Conservation (phyloP, 2,888 invertebrate species). For the Andrena haemorrhoa region DNA sequence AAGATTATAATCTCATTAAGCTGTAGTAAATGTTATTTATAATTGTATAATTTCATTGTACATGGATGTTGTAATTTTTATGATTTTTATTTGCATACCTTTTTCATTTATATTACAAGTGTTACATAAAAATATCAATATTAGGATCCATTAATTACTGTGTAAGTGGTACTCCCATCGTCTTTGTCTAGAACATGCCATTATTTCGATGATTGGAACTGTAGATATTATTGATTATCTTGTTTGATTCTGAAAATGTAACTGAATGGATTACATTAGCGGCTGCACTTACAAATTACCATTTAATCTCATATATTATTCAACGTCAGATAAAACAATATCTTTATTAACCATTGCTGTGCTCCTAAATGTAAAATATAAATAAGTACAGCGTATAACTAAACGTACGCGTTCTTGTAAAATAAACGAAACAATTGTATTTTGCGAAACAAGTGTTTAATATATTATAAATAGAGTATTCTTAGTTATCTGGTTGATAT, state of each 20-base stretch:
- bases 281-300: conserved; percentile 38
- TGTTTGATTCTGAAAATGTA: conserved; percentile 17
- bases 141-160: conserved; percentile 63
- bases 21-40: too few relatives aligned
- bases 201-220: conserved; percentile 10
- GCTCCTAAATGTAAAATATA: conserved; percentile 71
- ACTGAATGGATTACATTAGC: conserved; percentile 39
- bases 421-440: conserved; percentile 57
- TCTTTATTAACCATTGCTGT: conserved; percentile 59
- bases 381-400: conserved; percentile 78
- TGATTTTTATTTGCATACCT: conserved; percentile 49
- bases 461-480: conserved; percentile 60
- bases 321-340: conserved; percentile 62
- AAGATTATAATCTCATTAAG: too few relatives aligned
- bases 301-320: conserved; percentile 42
- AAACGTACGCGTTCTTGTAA: conserved; percentile 67
- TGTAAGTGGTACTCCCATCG: conserved; percentile 59
- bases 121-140: conserved; percentile 68
- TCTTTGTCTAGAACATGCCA: conserved; percentile 56
- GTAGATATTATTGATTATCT: neutral
- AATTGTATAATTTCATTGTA: conserved; percentile 13
- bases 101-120: conserved; percentile 72
- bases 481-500: conserved; percentile 43
- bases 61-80: conserved; percentile 22
- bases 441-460: conserved; percentile 57